Conservation (phyloP, 2,113 vertebrate species). For the Taurulus bubalis region DNA sequence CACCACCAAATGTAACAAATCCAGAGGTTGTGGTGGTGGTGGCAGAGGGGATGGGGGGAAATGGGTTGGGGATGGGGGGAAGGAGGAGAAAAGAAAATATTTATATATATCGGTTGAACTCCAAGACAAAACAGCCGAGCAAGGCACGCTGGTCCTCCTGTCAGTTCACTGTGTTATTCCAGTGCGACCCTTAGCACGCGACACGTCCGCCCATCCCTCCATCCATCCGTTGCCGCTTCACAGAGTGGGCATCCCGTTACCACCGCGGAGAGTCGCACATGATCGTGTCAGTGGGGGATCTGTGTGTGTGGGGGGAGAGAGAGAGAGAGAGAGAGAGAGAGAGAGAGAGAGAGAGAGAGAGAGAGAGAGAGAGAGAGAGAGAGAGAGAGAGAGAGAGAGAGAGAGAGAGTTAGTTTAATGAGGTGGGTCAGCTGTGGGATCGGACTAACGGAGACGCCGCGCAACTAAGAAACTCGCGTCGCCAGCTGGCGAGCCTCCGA, state of each 20-base stretch:
- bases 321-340: neutral
- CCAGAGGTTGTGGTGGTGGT: conserved; percentile 35
- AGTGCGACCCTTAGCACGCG: conserved; percentile 55
- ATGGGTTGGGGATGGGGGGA: no score
- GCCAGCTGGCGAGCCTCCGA: conserved; percentile 63
- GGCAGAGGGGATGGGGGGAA: neutral
- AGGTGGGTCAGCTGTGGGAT: conserved; percentile 14
- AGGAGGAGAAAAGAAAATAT: neutral
- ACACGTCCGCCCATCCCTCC: conserved; percentile 44
- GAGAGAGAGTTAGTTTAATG: neutral
- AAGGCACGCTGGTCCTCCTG: conserved; percentile 43
- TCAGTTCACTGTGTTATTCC: conserved; percentile 71
- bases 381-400: neutral
- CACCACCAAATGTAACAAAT: conserved; percentile 62
- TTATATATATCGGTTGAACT: conserved; percentile 38
- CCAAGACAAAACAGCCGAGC: conserved; percentile 18
- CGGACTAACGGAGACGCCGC: conserved; percentile 51
- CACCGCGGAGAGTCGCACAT: conserved; percentile 56
- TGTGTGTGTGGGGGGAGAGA: neutral
- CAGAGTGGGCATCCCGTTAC: conserved; percentile 54
- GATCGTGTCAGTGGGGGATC: neutral
- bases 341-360: neutral
- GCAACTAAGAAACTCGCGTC: conserved; percentile 64
- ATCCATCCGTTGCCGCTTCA: conserved; percentile 50
- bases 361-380: neutral